phyloP scores from a whole-genome alignment of 1,140 invertebrate genomes.

The Apocrypta bakeri region DNA sequence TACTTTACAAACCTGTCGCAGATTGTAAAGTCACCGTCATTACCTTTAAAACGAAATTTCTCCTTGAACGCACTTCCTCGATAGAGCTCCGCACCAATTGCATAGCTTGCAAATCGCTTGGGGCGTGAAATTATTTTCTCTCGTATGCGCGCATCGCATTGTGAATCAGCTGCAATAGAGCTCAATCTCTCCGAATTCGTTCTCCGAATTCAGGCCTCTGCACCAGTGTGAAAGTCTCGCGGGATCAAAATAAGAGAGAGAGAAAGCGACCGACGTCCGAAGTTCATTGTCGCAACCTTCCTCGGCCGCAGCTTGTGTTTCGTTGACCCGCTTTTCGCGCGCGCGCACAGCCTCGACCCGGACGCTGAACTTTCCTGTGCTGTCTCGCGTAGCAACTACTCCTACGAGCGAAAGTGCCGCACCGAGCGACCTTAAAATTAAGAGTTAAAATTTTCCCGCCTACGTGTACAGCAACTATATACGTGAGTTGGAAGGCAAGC shows the following conservation, averaged over 20 bases:
- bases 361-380: conserved; percentile 56
- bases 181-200: neutral
- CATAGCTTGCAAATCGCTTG: neutral
- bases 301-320: conserved; percentile 53
- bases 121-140: neutral
- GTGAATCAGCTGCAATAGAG: neutral
- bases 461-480: neutral
- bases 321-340: conserved; percentile 42
- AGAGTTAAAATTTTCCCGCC: neutral
- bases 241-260: neutral
- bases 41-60: neutral
- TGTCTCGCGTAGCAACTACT: neutral
- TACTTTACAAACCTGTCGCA: no score
- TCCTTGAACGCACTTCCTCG: neutral
- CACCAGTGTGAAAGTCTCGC: conserved; percentile 40
- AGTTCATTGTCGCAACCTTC: conserved; percentile 63
- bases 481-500: neutral
- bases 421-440: conserved; percentile 10
- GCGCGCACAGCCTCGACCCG: conserved; percentile 51
- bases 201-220: neutral
- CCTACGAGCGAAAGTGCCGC: neutral
- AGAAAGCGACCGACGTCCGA: conserved; percentile 49
- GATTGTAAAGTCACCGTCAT: neutral
- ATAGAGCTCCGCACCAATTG: neutral
- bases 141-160: neutral